Base-by-base conservation (phyloP, 1,140 invertebrate genomes). In the Trissolcus basalis region DNA sequence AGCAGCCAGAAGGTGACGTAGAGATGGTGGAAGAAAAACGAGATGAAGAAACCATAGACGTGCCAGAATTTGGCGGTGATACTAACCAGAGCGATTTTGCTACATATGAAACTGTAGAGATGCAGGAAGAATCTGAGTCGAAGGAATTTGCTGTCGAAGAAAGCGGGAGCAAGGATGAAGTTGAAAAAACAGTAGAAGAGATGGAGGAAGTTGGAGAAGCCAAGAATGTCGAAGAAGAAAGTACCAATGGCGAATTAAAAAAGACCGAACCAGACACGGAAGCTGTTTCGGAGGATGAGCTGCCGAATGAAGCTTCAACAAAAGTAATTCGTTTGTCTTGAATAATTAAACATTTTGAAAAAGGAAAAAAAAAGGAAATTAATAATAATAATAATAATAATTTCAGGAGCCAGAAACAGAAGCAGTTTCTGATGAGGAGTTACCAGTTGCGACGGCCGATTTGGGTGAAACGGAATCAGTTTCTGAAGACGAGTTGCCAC, bases 381-480 rank as follows among this genome's bases (percentile, higher is more conserved):
- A 9, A n/a, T 39, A 39, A 39, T 39, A 39, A 39, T 39, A 39
- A 39, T 39, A 39, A 39, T 39, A 39, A 11, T 39, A 39, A n/a
- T 39, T 39, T 39, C 36, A 89, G 86, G 87, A 89, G 55, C 89
- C 90, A 32, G 91, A 92, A 82, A 92, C 92, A 15, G 92, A 93
- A 84, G 92, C 92, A 63, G 92, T 93, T 1, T 93, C 92, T 0
- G 92, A 93, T 77, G 92, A 95, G 86, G 94, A 95, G 86, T 83
- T 95, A 5, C 94, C 94, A 14, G 93, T 92, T 0, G 91, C 93
- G 0, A 91, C 93, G 76, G 93, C 93, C 47, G 93, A 94, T 81
- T 82, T 95, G n/a, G 93, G 93, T 1, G 93, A 95, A 86, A 94
- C 93, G 0, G 94, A 95, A 83, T 93, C 94, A 1, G 94, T 95